Conservation (phyloP, 1,140 invertebrate genomes). For the Myzus persicae region DNA sequence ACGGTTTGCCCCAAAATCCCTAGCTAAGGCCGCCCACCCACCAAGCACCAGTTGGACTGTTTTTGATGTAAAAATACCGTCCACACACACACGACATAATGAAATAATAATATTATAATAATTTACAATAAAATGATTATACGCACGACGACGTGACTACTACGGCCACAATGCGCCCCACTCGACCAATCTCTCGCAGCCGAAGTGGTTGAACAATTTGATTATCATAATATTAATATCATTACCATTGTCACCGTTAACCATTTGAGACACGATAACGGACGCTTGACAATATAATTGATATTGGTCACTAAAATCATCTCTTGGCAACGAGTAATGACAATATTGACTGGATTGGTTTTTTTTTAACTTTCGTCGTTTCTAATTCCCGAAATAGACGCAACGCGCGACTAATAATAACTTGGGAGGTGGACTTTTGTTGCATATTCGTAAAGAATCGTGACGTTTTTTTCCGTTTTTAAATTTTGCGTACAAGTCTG, state of each 20-base stretch:
- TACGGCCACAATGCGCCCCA: neutral
- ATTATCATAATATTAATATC: neutral
- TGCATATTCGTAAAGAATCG: neutral
- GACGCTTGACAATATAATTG: neutral
- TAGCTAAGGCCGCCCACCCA: no score
- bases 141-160: neutral
- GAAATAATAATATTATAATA: no score
- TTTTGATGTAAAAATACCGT: neutral
- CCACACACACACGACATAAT: no score
- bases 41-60: neutral
- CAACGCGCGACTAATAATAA: neutral
- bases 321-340: neutral
- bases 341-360: neutral
- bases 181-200: neutral
- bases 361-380: neutral
- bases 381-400: neutral
- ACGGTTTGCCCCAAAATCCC: neutral
- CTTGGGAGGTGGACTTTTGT: neutral
- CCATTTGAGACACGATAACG: neutral
- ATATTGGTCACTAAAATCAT: neutral
- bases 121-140: neutral
- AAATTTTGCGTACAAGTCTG: neutral
- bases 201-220: neutral
- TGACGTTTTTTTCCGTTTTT: neutral
- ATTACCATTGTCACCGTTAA: neutral